Evolutionary conservation across 2,797 vertebrate species (phyloP).

Genomic region (Microchirus variegatus): DNA sequence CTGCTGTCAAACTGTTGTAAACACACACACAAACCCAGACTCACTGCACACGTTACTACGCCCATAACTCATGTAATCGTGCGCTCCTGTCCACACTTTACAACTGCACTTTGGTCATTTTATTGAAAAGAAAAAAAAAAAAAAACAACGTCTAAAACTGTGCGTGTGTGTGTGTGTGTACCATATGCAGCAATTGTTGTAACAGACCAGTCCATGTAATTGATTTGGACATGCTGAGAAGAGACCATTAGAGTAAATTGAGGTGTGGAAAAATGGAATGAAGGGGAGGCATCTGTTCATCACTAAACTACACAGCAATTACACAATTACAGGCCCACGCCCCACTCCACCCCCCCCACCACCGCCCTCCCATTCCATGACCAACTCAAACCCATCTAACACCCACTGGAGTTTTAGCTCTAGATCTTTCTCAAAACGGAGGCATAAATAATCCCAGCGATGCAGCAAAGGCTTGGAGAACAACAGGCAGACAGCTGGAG

Average conservation of each 20-base stretch:
- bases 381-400: constrained; percentile 4
- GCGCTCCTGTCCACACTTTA: background rate
- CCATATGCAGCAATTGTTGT: constrained; percentile 51
- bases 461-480: background rate
- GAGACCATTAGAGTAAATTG: constrained; percentile 40
- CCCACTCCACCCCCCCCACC: too few species aligned
- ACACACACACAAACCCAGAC: constrained; percentile 14
- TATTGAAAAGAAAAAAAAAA: constrained; percentile 1
- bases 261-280: constrained; percentile 48
- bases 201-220: constrained; percentile 57
- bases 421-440: background rate
- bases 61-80: constrained; percentile 25
- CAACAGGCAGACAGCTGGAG: background rate
- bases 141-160: background rate
- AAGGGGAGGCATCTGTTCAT: constrained; percentile 69
- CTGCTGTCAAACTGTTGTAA: constrained; percentile 34
- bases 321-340: constrained; percentile 52
- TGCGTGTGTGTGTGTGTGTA: constrained; percentile 10
- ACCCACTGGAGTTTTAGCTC: constrained; percentile 9
- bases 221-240: constrained; percentile 67
- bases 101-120: constrained; percentile 18
- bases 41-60: background rate
- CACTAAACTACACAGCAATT: constrained; percentile 55
- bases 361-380: constrained; percentile 4
- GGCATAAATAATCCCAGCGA: constrained; percentile 1